Conservation (phyloP, 1,140 invertebrate genomes). For the Trinorchestia longiramus region DNA sequence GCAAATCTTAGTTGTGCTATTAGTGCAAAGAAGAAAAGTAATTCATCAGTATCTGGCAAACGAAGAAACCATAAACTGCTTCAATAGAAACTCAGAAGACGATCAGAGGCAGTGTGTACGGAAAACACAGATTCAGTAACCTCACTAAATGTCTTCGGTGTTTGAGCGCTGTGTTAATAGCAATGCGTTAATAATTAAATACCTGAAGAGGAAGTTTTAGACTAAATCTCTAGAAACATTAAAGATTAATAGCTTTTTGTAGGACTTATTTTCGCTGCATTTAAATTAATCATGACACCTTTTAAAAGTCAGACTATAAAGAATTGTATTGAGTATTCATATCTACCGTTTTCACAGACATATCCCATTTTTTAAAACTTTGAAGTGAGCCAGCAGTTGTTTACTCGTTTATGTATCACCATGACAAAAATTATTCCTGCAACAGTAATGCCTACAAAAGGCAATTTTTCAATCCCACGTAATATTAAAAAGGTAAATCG, state of each 20-base stretch:
- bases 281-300: not conserved
- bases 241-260: not conserved
- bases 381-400: too few species aligned
- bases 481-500: too few species aligned
- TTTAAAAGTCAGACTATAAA: too few species aligned
- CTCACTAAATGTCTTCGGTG: not conserved
- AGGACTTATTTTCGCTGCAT: not conserved
- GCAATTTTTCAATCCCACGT: too few species aligned
- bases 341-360: too few species aligned
- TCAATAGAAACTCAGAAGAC: not conserved
- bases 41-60: not conserved
- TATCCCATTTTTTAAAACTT: too few species aligned
- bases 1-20: constrained; percentile 8
- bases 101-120: not conserved
- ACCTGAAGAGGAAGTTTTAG: not conserved
- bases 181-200: not conserved
- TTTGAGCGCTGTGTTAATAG: not conserved
- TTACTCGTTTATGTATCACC: too few species aligned
- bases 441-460: too few species aligned
- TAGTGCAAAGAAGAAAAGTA: not conserved
- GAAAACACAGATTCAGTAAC: not conserved
- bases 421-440: too few species aligned
- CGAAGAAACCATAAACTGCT: not conserved
- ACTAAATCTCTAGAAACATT: not conserved
- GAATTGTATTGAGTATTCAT: too few species aligned